phyloP scores from a whole-genome alignment of 2,888 invertebrate species.

The Papilio demoleus region DNA sequence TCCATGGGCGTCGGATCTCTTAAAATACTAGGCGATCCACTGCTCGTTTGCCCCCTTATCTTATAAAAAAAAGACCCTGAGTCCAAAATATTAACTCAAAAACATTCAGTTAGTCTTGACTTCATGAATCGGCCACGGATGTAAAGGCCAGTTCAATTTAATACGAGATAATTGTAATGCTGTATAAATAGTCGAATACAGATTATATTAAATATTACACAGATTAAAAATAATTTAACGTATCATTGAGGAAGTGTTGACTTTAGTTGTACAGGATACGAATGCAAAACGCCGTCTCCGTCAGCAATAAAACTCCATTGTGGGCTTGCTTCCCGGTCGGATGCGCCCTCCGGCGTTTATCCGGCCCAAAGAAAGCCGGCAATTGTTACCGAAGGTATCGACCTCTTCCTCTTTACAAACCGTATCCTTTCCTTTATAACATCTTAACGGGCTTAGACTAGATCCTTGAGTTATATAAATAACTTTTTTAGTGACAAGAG shows the following conservation, averaged over 20 bases:
- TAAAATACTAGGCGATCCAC: too few relatives aligned
- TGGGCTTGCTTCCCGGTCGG: constrained; percentile 37
- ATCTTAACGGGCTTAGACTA: constrained; percentile 18
- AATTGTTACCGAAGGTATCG: constrained; percentile 37
- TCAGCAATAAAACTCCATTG: constrained; percentile 39
- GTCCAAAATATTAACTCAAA: too few relatives aligned
- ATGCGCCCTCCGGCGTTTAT: constrained; percentile 37
- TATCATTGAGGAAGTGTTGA: neutral
- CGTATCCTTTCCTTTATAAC: constrained; percentile 39
- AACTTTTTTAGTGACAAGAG: neutral
- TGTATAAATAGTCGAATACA: neutral
- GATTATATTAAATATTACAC: neutral
- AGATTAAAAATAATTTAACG: constrained; percentile 8
- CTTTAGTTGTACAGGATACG: constrained; percentile 33
- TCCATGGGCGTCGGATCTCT: too few relatives aligned
- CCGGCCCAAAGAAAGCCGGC: constrained; percentile 40
- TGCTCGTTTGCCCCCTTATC: too few relatives aligned
- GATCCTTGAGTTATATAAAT: neutral
- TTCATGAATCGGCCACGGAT: too few relatives aligned
- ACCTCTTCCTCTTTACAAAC: constrained; percentile 34
- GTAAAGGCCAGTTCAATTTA: too few relatives aligned
- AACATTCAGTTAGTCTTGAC: too few relatives aligned
- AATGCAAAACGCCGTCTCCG: constrained; percentile 32
- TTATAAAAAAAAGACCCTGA: too few relatives aligned
- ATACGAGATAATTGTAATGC: neutral